Evolutionary conservation across 2,797 vertebrate species (phyloP).

Genomic region (Setipinna tenuifilis): DNA sequence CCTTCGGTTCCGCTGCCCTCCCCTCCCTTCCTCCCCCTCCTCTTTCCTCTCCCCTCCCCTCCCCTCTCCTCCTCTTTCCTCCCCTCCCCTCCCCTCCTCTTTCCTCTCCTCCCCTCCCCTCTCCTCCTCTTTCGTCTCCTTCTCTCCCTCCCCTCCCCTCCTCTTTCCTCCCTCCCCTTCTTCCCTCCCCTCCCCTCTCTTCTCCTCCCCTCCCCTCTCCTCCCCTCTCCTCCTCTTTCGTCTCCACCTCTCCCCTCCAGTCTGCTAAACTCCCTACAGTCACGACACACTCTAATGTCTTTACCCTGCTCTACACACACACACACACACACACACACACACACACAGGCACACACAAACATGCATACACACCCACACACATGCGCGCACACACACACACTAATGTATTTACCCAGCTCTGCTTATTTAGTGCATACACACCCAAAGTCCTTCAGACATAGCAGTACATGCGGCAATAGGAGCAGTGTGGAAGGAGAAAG

Average conservation of each 20-base stretch:
- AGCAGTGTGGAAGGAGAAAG: no score
- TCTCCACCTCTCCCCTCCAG: not conserved
- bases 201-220: not conserved
- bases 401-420: no score
- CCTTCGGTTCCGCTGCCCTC: not conserved
- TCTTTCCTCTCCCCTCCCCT: not conserved
- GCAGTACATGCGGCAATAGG: no score
- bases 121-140: no score
- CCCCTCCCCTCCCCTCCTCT: not conserved
- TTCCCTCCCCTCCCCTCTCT: not conserved
- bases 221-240: not conserved
- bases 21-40: not conserved
- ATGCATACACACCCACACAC: no score
- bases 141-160: not conserved
- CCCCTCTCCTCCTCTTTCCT: not conserved
- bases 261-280: not conserved
- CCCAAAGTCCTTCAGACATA: no score
- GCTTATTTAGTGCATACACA: no score
- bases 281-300: conserved; percentile 3
- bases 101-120: not conserved
- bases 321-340: no score
- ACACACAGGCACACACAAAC: no score
- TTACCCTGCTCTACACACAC: not conserved
- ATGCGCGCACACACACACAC: no score
- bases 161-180: not conserved